These are phyloP conservation scores for Oligia latruncula DNA, from an alignment of 2,888 invertebrate genomes.

Conservation along the genomic window DNA sequence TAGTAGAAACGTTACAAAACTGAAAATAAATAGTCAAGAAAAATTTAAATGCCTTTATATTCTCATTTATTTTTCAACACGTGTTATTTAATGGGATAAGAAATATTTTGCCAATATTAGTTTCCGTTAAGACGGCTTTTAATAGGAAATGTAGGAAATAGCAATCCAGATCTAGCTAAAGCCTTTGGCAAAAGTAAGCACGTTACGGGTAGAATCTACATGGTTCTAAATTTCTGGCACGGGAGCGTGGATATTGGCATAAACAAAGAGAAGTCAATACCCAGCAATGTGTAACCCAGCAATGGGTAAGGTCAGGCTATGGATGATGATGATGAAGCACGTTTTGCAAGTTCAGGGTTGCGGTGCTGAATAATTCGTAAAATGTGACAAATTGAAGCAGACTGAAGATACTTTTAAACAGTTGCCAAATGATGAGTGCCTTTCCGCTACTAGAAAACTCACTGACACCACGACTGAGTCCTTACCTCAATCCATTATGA, in stretches of 20 bases:
- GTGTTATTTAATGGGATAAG: too few species aligned
- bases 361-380: not conserved
- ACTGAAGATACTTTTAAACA: not conserved
- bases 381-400: not conserved
- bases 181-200: not conserved
- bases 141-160: not conserved
- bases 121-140: not conserved
- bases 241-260: not conserved
- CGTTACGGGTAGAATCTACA: not conserved
- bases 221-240: not conserved
- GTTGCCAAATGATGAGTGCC: not conserved
- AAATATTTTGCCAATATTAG: constrained; percentile 5
- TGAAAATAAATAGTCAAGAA: not conserved
- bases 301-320: not conserved
- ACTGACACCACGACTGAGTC: constrained; percentile 22
- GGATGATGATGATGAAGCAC: not conserved
- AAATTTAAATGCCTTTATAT: too few species aligned
- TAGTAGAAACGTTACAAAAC: not conserved
- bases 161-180: not conserved
- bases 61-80: not conserved
- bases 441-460: constrained; percentile 5
- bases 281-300: not conserved
- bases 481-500: constrained; percentile 46
- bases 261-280: not conserved
- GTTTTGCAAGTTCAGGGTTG: not conserved